Evolutionary conservation across 2,888 invertebrate species (phyloP).

Genomic region (Bembecia ichneumoniformis): DNA sequence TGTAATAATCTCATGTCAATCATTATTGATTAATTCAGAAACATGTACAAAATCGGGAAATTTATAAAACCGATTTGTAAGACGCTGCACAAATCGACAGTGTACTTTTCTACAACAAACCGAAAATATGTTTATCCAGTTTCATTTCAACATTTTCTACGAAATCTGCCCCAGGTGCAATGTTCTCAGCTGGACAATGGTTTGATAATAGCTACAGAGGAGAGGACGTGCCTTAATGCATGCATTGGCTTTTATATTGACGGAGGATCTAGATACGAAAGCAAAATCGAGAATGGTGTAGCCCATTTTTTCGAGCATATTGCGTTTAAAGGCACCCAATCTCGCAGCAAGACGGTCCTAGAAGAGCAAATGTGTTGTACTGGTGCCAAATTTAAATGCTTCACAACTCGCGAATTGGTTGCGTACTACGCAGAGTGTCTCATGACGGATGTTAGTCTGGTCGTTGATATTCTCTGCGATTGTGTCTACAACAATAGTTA

Average conservation of each 20-base stretch:
- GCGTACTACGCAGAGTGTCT: slow-evolving; percentile 97
- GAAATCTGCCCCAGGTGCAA: slow-evolving; percentile 86
- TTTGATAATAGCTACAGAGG: slow-evolving; percentile 92
- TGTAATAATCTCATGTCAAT: too few species aligned
- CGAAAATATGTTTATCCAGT: slow-evolving; percentile 75
- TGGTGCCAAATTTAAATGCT: slow-evolving; percentile 96
- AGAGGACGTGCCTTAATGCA: slow-evolving; percentile 79
- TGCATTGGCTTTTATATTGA: slow-evolving; percentile 43
- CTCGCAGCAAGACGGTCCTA: slow-evolving; percentile 85
- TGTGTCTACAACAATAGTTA: slow-evolving; percentile 88
- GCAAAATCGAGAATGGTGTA: slow-evolving; percentile 36
- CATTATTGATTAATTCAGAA: background rate
- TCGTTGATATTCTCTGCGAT: slow-evolving; percentile 93
- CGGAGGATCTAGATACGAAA: slow-evolving; percentile 48
- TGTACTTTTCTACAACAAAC: slow-evolving; percentile 38
- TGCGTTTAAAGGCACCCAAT: slow-evolving; percentile 74
- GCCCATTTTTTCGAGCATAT: slow-evolving; percentile 58
- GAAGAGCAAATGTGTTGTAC: slow-evolving; percentile 94
- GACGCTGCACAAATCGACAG: slow-evolving; percentile 46
- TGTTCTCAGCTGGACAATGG: slow-evolving; percentile 85
- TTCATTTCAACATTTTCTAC: slow-evolving; percentile 23
- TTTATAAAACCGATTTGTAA: slow-evolving; percentile 14
- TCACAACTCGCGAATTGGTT: slow-evolving; percentile 95
- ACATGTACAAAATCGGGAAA: slow-evolving; percentile 19
- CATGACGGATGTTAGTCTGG: slow-evolving; percentile 85